Base-by-base conservation (phyloP, 2,888 invertebrate species). In the Ophion obscuratus region DNA sequence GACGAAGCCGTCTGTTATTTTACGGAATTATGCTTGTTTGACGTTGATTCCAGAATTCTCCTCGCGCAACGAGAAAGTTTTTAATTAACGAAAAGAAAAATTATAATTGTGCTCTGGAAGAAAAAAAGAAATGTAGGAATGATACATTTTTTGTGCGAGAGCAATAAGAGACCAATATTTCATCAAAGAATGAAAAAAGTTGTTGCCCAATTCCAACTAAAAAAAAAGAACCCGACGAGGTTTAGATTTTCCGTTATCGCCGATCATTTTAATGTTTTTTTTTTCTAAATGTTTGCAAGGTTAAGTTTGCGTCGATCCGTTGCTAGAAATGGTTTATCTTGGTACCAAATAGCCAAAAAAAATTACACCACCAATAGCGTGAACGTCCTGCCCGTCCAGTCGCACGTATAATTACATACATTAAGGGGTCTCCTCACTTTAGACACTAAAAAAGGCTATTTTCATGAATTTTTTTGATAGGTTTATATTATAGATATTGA, bases 11-110 rank as follows among this genome's bases (percentile, higher is more conserved):
- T 14, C 3, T 27, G 10, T 75, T 47, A 73, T 40, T 75, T 64
- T 9, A 36, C n/a, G 14, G 53, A 47, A n/a, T 27, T n/a, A 57
- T n/a, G 62, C 11, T 10, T 17, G 66, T 10, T 31, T 17, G 27
- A 44, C 4, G 57, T 47, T 64, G 36, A n/a, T 73, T 73, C 10
- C 5, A 44, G 44, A 17, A 20, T 44, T 17, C 53, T 17, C 53
- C 53, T 47, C 24, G 47, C 24, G 6, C 17, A 40, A 73, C 20
- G 44, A 24, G 20, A 14, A 5, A n/a, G 36, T 74, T 61, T 44
- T 73, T 31, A 61, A 73, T 73, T 61, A 59, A 40, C 3, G 36
- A 40, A 74, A 27, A 61, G 24, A 44, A 74, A 61, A 44, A 40
- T 24, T 7, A 47, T 5, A 53, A 53, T 53, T 17, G 53, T 17